Base-by-base conservation (phyloP, 2,888 invertebrate genomes). In the Apotomis turbidana region DNA sequence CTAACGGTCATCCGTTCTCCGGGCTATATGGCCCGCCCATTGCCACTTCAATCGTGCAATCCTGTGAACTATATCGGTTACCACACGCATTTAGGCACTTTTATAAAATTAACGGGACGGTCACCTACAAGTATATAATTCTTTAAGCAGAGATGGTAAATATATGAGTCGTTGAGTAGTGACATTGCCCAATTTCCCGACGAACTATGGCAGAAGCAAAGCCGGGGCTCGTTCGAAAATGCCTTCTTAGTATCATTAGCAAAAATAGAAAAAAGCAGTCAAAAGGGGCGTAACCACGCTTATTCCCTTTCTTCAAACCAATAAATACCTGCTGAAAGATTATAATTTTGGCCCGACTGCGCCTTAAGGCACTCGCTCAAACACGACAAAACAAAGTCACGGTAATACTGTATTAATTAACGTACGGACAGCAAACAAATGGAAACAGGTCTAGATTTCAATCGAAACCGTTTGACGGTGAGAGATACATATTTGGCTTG, bases 381-480 rank as follows among this genome's bases (percentile, higher is more conserved):
- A 84, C 89, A 89, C 89, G 89, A 89, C 88, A 83, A 79, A 83
- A 78, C 81, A 75, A 75, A 80, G 85, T 86, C 88, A 87, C 89
- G 88, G 87, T 84, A 88, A 87, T 88, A 84, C 86, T 87, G 90
- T 88, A 88, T 89, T 89, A 90, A 91, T 91, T 91, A 91, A 88
- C 83, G 88, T 90, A 90, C 81, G 8, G 88, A 83, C 78, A 82
- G 85, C 78, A 78, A 70, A 76, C 64, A 74, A 76, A 78, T 72
- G 78, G 73, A 74, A 77, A 77, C 76, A 64, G 75, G 73, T 66
- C 63, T 60, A 70, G 71, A 69, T 58, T 64, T 51, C 13, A 66
- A 71, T 67, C 66, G 52, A 12, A 5, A 12, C 10, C 63, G 41
- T 54, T 60, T 44, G 5, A 54, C n/a, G 38, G 46, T 49, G 38